These are phyloP conservation scores for Ligdia adustata DNA, from an alignment of 2,888 invertebrate species.

Conservation along the genomic window DNA sequence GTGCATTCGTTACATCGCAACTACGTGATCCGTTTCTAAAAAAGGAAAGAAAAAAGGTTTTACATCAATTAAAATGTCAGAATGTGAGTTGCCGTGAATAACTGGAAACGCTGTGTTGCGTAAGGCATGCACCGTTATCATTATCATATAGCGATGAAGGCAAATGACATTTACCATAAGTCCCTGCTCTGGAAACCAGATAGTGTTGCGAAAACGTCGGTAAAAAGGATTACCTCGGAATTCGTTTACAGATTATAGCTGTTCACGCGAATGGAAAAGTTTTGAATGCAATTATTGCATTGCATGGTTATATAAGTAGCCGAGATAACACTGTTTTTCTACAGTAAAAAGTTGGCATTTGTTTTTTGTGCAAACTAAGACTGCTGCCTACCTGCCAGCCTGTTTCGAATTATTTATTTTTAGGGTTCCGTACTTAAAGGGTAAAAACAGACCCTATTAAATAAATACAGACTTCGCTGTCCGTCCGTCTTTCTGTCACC, in stretches of 20 bases:
- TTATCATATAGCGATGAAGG: conserved; percentile 21
- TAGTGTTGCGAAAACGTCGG: conserved; percentile 18
- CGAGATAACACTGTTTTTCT: too few species aligned
- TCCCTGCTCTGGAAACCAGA: conserved; percentile 17
- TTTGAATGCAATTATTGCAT: not conserved
- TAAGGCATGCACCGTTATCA: conserved; percentile 30
- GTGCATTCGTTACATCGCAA: conserved; percentile 11
- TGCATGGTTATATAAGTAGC: too few species aligned
- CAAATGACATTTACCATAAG: conserved; percentile 28
- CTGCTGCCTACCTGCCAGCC: too few species aligned
- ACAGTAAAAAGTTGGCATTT: too few species aligned
- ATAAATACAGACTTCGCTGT: too few species aligned
- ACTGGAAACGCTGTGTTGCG: conserved; percentile 19
- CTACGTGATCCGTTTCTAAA: conserved; percentile 26
- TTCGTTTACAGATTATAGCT: conserved; percentile 8
- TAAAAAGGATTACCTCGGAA: conserved; percentile 4
- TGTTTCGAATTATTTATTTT: too few species aligned
- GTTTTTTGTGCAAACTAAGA: too few species aligned
- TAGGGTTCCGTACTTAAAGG: too few species aligned
- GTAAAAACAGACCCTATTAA: too few species aligned
- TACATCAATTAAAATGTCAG: conserved; percentile 18
- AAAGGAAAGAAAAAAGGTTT: not conserved
- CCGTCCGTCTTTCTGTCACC: too few species aligned
- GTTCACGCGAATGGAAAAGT: not conserved
- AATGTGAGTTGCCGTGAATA: conserved; percentile 19